A percentile compares a stretch with the other conserved stretches of the same genome.
Evolutionary conservation across 2,113 vertebrate genomes (phyloP).

Genomic region (Narcine bancroftii): DNA sequence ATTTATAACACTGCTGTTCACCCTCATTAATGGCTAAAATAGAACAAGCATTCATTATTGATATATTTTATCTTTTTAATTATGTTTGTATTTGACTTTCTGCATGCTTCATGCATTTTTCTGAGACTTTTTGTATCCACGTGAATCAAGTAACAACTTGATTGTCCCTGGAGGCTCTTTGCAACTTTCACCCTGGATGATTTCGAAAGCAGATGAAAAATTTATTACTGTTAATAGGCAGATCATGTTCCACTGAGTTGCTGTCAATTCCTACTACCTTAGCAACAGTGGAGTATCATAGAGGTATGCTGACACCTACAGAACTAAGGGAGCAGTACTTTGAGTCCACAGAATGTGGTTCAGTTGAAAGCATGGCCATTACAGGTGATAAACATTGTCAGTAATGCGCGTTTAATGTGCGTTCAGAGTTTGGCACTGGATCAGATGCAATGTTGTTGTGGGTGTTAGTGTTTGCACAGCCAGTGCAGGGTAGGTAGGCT

Average conservation of each 20-base stretch:
- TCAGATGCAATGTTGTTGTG: too few relatives aligned
- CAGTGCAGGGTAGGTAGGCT: too few relatives aligned
- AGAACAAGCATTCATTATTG: neutral
- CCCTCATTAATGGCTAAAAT: neutral
- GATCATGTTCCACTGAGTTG: neutral
- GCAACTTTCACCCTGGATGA: neutral
- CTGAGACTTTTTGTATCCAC: neutral
- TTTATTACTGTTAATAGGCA: neutral
- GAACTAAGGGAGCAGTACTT: neutral
- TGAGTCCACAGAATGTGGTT: too few relatives aligned
- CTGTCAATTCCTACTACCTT: neutral
- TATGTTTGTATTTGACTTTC: neutral
- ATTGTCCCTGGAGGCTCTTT: neutral
- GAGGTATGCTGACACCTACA: neutral
- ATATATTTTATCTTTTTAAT: neutral
- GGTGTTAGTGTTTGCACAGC: too few relatives aligned
- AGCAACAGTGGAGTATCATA: neutral
- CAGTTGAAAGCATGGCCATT: too few relatives aligned
- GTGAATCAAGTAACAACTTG: neutral
- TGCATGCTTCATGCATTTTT: neutral
- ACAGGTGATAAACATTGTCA: too few relatives aligned
- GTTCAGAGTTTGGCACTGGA: too few relatives aligned
- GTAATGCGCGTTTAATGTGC: too few relatives aligned
- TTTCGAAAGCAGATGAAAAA: neutral
- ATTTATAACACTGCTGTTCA: neutral